phyloP scores from a whole-genome alignment of 1,140 invertebrate genomes.

The Panagrolaimus sp. region DNA sequence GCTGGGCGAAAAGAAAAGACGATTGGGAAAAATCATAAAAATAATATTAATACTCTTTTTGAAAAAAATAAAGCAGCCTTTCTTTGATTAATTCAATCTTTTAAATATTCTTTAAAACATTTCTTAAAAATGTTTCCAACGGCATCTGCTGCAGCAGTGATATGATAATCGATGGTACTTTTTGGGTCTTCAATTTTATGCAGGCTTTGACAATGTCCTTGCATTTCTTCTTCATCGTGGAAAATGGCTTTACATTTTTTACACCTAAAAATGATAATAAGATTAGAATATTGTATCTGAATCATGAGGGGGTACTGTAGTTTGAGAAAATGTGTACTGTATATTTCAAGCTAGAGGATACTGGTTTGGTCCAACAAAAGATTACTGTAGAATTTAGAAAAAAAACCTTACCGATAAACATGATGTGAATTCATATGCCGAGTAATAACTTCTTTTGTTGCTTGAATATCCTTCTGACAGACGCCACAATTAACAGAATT shows the following conservation, averaged over 20 bases:
- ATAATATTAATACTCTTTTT: too few relatives aligned
- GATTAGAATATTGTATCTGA: too few relatives aligned
- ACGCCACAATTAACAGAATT: not conserved
- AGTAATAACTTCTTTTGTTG: not conserved
- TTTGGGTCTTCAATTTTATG: not conserved
- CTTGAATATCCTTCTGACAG: not conserved
- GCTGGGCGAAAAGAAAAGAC: too few relatives aligned
- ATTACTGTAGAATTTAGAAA: too few relatives aligned
- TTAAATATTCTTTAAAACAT: not conserved
- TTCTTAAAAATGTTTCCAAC: not conserved
- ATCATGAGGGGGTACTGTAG: too few relatives aligned
- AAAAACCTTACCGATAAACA: not conserved
- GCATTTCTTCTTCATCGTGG: not conserved
- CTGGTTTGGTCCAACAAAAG: too few relatives aligned
- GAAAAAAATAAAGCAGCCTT: too few relatives aligned
- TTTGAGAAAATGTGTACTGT: not conserved
- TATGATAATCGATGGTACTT: not conserved
- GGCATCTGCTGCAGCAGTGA: not conserved
- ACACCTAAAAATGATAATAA: constrained; percentile 4
- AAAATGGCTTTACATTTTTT: not conserved
- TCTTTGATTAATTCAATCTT: too few relatives aligned
- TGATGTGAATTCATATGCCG: not conserved
- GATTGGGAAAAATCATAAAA: too few relatives aligned
- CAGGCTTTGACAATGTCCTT: not conserved
- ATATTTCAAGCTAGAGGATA: too few relatives aligned